A percentile compares a stretch with the other conserved stretches of the same genome.
Evolutionary conservation across 1,140 invertebrate genomes (phyloP).

Genomic region (Pomacea maculata): DNA sequence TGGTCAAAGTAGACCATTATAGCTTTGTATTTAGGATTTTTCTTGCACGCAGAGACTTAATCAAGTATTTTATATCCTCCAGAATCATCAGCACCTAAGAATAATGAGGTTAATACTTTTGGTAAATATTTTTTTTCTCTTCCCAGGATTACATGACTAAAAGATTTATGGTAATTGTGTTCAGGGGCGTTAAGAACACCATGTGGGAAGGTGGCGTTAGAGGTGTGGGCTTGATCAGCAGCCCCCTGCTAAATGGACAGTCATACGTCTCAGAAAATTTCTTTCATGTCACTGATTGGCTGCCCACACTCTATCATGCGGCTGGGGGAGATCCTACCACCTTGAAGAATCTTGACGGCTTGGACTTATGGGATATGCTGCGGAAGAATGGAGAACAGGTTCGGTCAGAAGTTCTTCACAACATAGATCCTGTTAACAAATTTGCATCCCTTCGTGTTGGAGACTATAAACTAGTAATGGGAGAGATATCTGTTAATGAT

Average conservation of each 20-base stretch:
- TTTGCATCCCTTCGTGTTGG: slow-evolving; percentile 77
- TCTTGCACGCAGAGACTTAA: no score
- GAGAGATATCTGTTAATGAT: slow-evolving; percentile 67
- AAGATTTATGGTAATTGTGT: slow-evolving; percentile 12
- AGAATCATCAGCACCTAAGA: not conserved
- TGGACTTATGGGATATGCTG: slow-evolving; percentile 79
- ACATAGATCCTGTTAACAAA: slow-evolving; percentile 84
- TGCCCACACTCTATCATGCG: slow-evolving; percentile 78
- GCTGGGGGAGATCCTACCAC: slow-evolving; percentile 61
- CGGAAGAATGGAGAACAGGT: slow-evolving; percentile 71
- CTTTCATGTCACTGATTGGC: slow-evolving; percentile 87
- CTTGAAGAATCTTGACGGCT: slow-evolving; percentile 77
- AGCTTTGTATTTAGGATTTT: no score
- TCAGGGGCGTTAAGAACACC: slow-evolving; percentile 75
- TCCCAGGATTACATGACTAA: not conserved
- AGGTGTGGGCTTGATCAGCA: slow-evolving; percentile 83
- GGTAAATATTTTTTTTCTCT: slow-evolving; percentile 8
- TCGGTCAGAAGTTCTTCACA: slow-evolving; percentile 79
- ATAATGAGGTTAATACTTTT: not conserved
- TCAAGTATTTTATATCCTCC: no score
- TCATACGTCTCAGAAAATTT: slow-evolving; percentile 73
- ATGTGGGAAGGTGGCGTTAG: slow-evolving; percentile 90
- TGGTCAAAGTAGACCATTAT: no score
- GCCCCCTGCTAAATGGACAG: slow-evolving; percentile 70
- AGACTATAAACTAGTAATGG: slow-evolving; percentile 84